A percentile compares a stretch with the other conserved stretches of the same genome.
phyloP scores from a whole-genome alignment of 2,797 vertebrate species.

The Parauchenoglanis ngamensis region DNA sequence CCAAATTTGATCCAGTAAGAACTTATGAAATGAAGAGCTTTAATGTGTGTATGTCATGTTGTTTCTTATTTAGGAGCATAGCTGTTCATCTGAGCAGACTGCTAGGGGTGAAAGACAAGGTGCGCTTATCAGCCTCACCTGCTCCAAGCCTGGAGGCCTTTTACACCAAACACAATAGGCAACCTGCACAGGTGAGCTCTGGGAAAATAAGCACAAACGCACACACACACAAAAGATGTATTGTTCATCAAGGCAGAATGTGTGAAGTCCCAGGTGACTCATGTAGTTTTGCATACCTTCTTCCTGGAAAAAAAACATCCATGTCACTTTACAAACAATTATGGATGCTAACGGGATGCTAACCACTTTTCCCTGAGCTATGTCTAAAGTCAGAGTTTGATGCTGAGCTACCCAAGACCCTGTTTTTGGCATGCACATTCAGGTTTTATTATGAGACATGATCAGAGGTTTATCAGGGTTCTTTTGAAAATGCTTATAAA shows the following conservation, averaged over 20 bases:
- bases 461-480: neutral
- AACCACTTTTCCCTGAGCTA: neutral
- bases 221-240: conserved; percentile 23
- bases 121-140: conserved; percentile 61
- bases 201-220: conserved; percentile 21
- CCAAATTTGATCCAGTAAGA: neutral
- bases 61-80: conserved; percentile 71
- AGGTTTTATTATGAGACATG: neutral
- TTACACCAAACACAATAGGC: conserved; percentile 70
- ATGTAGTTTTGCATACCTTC: conserved; percentile 18
- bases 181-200: conserved; percentile 68
- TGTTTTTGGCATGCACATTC: neutral
- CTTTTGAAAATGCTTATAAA: neutral
- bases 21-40: neutral
- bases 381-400: conserved; percentile 9
- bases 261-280: conserved; percentile 16
- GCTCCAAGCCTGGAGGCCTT: conserved; percentile 78
- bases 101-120: conserved; percentile 80
- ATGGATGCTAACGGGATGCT: neutral
- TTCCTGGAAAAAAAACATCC: conserved; percentile 44
- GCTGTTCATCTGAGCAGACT: conserved; percentile 80
- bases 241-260: conserved; percentile 23
- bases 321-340: conserved; percentile 1
- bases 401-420: neutral
- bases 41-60: conserved; percentile 1